Evolutionary conservation across 2,888 invertebrate genomes (phyloP), one percentile per base, ranked within the genome.

Genomic region (Zele albiditarsus): DNA sequence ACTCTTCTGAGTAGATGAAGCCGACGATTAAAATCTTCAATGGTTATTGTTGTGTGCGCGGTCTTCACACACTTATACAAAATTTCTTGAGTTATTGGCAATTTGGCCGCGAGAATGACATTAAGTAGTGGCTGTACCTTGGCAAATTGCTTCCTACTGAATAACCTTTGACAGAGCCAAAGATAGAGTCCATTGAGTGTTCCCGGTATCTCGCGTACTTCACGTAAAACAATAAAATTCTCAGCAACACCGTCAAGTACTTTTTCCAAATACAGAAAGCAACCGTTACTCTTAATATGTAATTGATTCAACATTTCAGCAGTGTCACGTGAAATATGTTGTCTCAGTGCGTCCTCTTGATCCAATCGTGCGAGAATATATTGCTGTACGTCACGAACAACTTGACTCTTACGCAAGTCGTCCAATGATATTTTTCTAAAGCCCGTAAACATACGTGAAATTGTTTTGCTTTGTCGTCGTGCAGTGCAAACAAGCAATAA

Each of bases 261-360:
- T 90, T 96, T 95, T 86, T 96, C 96, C 78, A 97, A 89, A 83
- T 97, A 97, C 3, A 97, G 91, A 79, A 97, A 94, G 83, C 97
- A 97, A 0, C 98, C 98, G 85, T 98, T 98, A 86, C 97, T 97
- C 90, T 98, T 98, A 82, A 98, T 98, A 85, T 98, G 95, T 57
- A 98, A 91, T 85, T 98, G 97, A 89, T 98, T 98, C 3, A 98
- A 90, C 89, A 97, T 97, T 80, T 98, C 98, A 0, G 98, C 98
- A 0, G 98, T 98, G 85, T 96, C 96, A 73, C 95, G 91, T 58
- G 96, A 97, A 78, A 98, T 94, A 84, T 98, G 97, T 77, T 96
- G 96, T 49, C 96, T 91, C 10, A 98, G 91, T 33, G 95, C 93
- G 25, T 97, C 96, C 85, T 98, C 98, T 12, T 95, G 94, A 87